Base-by-base conservation (phyloP, 1,140 invertebrate species). In the Bombus difficillimus region DNA sequence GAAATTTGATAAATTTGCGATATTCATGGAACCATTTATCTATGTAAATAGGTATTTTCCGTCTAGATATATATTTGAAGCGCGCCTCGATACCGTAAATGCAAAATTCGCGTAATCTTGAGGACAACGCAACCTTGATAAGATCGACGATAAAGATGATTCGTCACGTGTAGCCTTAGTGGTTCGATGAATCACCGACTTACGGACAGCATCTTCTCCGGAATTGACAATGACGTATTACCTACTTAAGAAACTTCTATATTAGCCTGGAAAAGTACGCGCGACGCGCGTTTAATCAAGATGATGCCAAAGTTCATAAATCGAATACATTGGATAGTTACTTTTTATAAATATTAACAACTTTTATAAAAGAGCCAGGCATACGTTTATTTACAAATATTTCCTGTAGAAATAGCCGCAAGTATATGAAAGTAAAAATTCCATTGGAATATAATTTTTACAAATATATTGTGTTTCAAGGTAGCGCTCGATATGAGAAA, bases 131-230 rank as follows among this genome's bases (percentile, higher is more conserved):
- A 76, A 79, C 91, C 92, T 92, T 91, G 87, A 77, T 69, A 81
- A 86, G 81, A 86, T 86, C 86, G 92, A 90, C 91, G 90, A 89
- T 89, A 91, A 90, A 90, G 88, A 89, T 93, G 92, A 91, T 85
- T 91, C 91, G 89, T 90, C 90, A 59, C 47, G 57, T 81, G 69
- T 75, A 86, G 62, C 87, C 84, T 86, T 82, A 89, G 66, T 80
- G 32, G 64, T 59, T 71, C 68, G 53, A 68, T 93, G 92, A 93
- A 84, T 93, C 91, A 92, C 34, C 74, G 72, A 83, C 78, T 83
- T 34, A 75, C 85, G 89, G 37, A 77, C 59, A 59, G 34, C 84
- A 92, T 92, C 86, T 90, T 90, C 92, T 86, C 80, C 74, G 74
- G 76, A 88, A 89, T 85, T 80, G 25, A 80, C 64, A 79, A 69